Percentiles rank a stretch among this genome's conserved stretches.
Conservation (phyloP, 2,113 vertebrate species). For the Indri indri region DNA sequence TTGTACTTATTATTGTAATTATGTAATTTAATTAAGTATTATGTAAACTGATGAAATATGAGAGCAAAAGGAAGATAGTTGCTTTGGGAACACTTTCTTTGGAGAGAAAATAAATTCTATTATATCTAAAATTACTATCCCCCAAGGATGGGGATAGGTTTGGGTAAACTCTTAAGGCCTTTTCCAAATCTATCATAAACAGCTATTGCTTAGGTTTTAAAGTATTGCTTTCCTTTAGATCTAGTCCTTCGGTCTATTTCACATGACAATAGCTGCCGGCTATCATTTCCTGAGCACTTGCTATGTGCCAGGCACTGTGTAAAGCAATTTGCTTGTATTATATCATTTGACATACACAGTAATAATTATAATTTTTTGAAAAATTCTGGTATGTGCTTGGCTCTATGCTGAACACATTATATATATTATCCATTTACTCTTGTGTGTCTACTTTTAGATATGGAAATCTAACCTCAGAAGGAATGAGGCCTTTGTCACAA, state of each 20-base stretch:
- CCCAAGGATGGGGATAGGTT: neutral
- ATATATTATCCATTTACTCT: neutral
- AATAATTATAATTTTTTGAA: slow-evolving; percentile 32
- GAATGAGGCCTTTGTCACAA: neutral
- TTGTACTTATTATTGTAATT: slow-evolving; percentile 80
- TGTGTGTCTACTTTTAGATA: neutral
- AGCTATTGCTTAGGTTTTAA: neutral
- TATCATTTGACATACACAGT: neutral
- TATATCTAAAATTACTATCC: slow-evolving; percentile 53
- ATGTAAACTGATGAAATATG: slow-evolving; percentile 75
- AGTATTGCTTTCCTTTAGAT: neutral
- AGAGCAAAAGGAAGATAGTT: slow-evolving; percentile 68
- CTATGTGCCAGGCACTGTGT: neutral
- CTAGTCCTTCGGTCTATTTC: neutral
- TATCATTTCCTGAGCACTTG: slow-evolving; percentile 39
- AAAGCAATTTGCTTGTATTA: slow-evolving; percentile 26
- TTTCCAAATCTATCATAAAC: slow-evolving; percentile 14
- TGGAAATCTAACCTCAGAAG: neutral
- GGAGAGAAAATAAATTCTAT: slow-evolving; percentile 59
- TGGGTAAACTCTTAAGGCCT: neutral
- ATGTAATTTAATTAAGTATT: slow-evolving; percentile 79
- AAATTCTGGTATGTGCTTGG: neutral
- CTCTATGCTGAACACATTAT: neutral
- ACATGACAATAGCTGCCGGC: neutral
- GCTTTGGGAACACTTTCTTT: slow-evolving; percentile 68